Conservation (phyloP, 2,888 invertebrate species). For the Polydrusus pterygomalis region DNA sequence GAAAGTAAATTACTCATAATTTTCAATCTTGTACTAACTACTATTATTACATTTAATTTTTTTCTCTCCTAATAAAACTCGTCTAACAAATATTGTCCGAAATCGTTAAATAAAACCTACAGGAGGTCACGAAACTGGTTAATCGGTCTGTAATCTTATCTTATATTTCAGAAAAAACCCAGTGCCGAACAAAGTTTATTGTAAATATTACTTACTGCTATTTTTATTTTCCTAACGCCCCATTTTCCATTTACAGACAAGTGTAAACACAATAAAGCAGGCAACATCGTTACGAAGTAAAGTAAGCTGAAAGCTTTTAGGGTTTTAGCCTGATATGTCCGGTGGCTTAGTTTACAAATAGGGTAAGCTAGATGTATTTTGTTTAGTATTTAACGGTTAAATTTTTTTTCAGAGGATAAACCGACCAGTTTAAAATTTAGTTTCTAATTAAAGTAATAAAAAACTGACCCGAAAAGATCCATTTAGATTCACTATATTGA, state of each 20-base stretch:
- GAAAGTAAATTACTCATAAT: too few species aligned
- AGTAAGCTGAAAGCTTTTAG: conserved; percentile 52
- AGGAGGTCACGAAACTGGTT: too few species aligned
- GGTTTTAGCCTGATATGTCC: conserved; percentile 48
- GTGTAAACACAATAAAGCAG: conserved; percentile 49
- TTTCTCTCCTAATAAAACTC: too few species aligned
- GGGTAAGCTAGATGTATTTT: conserved; percentile 54
- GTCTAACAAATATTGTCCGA: too few species aligned
- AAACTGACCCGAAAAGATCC: background rate
- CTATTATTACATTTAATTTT: too few species aligned
- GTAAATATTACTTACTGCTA: background rate
- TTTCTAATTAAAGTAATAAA: background rate
- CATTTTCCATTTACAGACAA: conserved; percentile 51
- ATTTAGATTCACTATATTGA: background rate
- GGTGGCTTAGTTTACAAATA: conserved; percentile 53
- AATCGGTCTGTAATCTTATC: too few species aligned
- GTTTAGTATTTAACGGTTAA: conserved; percentile 26
- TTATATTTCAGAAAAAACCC: background rate
- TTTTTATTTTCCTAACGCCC: conserved; percentile 4
- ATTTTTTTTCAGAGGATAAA: conserved; percentile 21
- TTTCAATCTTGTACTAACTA: too few species aligned
- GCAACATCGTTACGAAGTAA: conserved; percentile 44
- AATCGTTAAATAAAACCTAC: too few species aligned
- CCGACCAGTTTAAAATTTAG: too few species aligned
- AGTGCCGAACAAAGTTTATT: too few species aligned